Evolutionary conservation across 2,797 vertebrate genomes (phyloP).

Genomic region (Carapus acus): DNA sequence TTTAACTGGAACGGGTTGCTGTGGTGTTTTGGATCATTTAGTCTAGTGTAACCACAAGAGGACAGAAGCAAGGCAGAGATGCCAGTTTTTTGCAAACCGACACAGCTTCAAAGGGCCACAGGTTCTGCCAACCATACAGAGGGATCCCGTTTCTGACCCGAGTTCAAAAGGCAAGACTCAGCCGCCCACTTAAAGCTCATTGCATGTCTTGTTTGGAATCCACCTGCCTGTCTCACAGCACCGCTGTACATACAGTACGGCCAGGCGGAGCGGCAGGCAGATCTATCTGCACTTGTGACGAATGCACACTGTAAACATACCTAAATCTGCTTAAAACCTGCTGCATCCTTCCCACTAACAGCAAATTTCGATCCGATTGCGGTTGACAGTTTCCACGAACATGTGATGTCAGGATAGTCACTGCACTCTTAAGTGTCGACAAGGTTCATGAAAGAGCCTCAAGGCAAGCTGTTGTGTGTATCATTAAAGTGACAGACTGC

Average conservation of each 20-base stretch:
- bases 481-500: too few relatives aligned
- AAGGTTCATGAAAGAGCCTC: too few relatives aligned
- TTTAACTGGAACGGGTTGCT: slow-evolving; percentile 33
- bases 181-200: slow-evolving; percentile 41
- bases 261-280: background rate
- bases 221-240: slow-evolving; percentile 11
- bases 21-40: slow-evolving; percentile 53
- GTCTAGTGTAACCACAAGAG: slow-evolving; percentile 40
- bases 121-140: slow-evolving; percentile 45
- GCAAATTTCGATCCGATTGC: too few relatives aligned
- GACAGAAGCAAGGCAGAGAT: slow-evolving; percentile 45
- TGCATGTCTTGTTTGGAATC: slow-evolving; percentile 19
- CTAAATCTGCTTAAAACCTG: too few relatives aligned
- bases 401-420: too few relatives aligned
- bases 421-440: too few relatives aligned
- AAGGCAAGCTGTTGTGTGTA: too few relatives aligned
- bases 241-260: slow-evolving; percentile 2
- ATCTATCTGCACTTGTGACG: background rate
- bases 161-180: slow-evolving; percentile 40
- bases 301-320: too few relatives aligned
- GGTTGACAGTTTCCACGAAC: too few relatives aligned
- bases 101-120: slow-evolving; percentile 61
- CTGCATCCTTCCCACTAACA: too few relatives aligned
- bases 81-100: slow-evolving; percentile 58
- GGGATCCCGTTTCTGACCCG: slow-evolving; percentile 54